Evolutionary conservation across 1,140 invertebrate species (phyloP).

Genomic region (Zaprionus nigranus): DNA sequence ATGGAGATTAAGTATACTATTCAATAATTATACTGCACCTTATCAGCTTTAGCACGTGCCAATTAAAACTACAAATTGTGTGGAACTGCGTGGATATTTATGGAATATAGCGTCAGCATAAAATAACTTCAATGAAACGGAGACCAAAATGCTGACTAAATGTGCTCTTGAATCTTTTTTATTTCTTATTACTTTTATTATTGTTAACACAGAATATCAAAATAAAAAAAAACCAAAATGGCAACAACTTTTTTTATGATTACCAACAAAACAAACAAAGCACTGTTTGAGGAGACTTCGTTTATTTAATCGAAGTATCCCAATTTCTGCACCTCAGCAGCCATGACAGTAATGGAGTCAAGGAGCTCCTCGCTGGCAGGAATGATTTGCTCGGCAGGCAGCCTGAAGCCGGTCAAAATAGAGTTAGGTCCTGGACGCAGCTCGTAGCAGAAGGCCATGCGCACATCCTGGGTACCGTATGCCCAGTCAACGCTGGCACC

Average conservation of each 20-base stretch:
- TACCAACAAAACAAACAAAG: neutral
- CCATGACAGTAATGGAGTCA: constrained; percentile 87
- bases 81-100: no score
- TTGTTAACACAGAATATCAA: neutral
- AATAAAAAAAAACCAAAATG: neutral
- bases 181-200: no score
- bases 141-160: no score
- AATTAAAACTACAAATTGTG: no score
- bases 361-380: constrained; percentile 90
- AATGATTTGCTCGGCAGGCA: constrained; percentile 90
- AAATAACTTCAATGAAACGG: no score
- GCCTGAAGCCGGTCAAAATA: constrained; percentile 88
- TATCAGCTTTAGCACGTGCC: neutral
- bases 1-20: constrained; percentile 34
- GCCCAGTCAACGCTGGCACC: constrained; percentile 90
- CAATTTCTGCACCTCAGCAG: constrained; percentile 85
- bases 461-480: constrained; percentile 87
- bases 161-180: no score
- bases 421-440: constrained; percentile 87
- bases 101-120: no score
- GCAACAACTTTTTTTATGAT: neutral
- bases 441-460: constrained; percentile 88
- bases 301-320: constrained; percentile 72
- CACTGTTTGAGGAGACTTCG: no score
- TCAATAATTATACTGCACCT: neutral